phyloP scores from a whole-genome alignment of 2,113 vertebrate genomes.

The Elanus axillaris region DNA sequence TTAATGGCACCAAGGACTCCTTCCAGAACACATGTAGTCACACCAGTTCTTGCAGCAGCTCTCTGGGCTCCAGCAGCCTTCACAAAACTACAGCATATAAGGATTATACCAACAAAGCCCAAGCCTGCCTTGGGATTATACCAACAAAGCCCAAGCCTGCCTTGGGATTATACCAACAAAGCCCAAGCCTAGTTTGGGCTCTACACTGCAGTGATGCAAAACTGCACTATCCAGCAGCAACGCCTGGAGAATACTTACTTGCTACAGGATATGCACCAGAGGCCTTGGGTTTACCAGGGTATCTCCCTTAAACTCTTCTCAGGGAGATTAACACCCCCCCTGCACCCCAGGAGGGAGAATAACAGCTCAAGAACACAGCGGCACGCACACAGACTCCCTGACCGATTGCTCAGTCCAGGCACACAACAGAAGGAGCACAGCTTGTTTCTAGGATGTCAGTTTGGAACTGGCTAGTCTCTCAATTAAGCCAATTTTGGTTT shows the following conservation, averaged over 20 bases:
- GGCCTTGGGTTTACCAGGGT: background rate
- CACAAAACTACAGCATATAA: background rate
- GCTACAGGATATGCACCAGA: background rate
- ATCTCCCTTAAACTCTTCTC: background rate
- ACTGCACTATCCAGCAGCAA: background rate
- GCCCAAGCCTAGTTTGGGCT: background rate
- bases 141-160: rapidly evolving
- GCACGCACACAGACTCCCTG: background rate
- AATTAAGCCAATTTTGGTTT: background rate
- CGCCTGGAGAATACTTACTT: rapidly evolving
- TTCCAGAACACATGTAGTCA: background rate
- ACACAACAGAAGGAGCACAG: background rate
- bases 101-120: rapidly evolving
- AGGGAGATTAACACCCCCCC: rapidly evolving
- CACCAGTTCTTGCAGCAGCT: background rate
- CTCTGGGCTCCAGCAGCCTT: background rate
- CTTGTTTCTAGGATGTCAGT: background rate
- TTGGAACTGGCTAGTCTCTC: background rate
- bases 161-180: background rate
- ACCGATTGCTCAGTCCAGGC: background rate
- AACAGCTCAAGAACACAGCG: rapidly evolving
- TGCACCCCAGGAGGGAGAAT: background rate
- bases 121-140: too few species aligned
- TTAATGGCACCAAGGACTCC: background rate
- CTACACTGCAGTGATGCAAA: rapidly evolving